A percentile compares a stretch with the other conserved stretches of the same genome.
These are phyloP conservation scores for Ispidina lecontei DNA, from an alignment of 2,797 vertebrate species.

Conservation along the genomic window DNA sequence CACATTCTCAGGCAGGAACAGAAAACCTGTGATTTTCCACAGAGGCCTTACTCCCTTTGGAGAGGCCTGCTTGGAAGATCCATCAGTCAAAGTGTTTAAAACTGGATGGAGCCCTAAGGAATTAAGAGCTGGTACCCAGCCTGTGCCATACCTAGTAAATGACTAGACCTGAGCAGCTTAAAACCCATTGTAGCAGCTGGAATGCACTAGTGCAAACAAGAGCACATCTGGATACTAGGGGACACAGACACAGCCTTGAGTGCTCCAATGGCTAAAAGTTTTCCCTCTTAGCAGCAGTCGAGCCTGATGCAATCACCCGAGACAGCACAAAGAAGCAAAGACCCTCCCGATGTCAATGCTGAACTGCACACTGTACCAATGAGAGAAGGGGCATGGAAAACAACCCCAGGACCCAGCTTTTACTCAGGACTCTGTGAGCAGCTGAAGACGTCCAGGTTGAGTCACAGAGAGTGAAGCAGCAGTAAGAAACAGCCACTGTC, in stretches of 20 bases:
- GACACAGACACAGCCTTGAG: background rate
- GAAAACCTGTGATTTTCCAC: background rate
- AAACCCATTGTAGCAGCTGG: background rate
- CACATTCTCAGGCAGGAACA: background rate
- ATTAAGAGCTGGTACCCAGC: background rate
- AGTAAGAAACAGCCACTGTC: background rate
- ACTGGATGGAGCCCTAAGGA: background rate
- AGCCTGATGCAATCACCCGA: background rate
- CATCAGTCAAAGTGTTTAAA: background rate
- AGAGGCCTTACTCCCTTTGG: background rate
- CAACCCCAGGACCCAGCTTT: background rate
- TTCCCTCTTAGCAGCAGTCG: background rate
- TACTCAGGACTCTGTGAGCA: background rate
- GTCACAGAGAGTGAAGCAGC: rapidly evolving
- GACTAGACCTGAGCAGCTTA: background rate
- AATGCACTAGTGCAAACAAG: background rate
- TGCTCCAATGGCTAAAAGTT: background rate
- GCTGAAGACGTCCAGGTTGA: rapidly evolving
- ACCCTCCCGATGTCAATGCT: background rate
- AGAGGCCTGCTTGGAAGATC: background rate
- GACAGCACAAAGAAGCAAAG: background rate
- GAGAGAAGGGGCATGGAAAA: background rate
- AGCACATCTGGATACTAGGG: background rate
- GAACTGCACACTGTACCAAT: background rate
- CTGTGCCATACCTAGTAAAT: background rate